Evolutionary conservation across 1,140 invertebrate genomes (phyloP), one percentile per base, ranked within the genome.

Genomic region (Mylabris phalerata): DNA sequence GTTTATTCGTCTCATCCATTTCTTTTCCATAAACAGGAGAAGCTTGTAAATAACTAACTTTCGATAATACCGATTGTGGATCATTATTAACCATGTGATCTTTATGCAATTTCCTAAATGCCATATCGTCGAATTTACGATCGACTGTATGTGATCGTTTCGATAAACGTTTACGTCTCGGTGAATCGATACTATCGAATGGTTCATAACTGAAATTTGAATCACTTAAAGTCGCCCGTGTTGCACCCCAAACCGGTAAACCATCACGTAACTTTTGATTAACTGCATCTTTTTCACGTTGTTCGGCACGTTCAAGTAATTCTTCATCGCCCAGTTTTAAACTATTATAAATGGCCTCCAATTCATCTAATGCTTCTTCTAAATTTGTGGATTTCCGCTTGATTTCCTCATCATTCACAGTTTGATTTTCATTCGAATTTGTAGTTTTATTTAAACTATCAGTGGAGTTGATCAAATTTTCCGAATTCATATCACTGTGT

Each of bases 261-360:
- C 62, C 43, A 42, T 66, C 63, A 26, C 51, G 55, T 19, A 69
- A 45, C 50, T 66, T 66, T 49, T 69, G 57, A 0, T 56, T 57
- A 9, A 64, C 59, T 9, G 63, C 80, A 63, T 85, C 84, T 65
- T 87, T 77, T 67, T 90, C 88, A 46, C 88, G 75, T 32, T 87
- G 79, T 70, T 92, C 86, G 3, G 87, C 85, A 66, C 86, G 75
- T 62, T 92, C 89, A 13, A 90, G 67, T 11, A 90, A 75, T 72
- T 92, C 89, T 65, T 92, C 88, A 69, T 93, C 91, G 2, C 84
- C 86, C 11, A 93, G 75, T 10, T 84, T 81, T 19, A 93, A 75
- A 62, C 87, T 90, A 64, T 91, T 89, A 73, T 93, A 94, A 69
- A 95, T 93, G 10, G 87, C 86, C 77, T 95, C 92, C 32, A 95